phyloP scores from a whole-genome alignment of 2,888 invertebrate species.

The Thecophora atra region DNA sequence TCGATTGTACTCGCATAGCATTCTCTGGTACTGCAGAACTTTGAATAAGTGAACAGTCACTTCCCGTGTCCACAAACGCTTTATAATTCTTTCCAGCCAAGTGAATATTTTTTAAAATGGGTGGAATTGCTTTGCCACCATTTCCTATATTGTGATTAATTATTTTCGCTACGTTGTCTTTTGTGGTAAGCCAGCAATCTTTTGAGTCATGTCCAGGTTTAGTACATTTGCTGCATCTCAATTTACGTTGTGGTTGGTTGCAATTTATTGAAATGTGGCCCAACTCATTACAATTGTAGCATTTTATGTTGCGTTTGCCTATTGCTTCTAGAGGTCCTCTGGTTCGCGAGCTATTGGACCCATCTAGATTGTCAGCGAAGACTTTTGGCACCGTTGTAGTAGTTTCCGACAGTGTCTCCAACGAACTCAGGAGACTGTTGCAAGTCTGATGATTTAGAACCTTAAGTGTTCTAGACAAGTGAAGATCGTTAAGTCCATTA shows the following conservation, averaged over 20 bases:
- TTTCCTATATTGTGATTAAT: background rate
- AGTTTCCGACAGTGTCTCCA: too few species aligned
- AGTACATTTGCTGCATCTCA: background rate
- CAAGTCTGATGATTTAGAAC: too few species aligned
- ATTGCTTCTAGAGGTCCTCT: too few species aligned
- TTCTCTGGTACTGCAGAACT: background rate
- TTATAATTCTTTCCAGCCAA: background rate
- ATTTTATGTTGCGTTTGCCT: too few species aligned
- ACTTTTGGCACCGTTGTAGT: too few species aligned
- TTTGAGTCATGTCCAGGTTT: background rate
- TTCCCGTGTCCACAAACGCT: background rate
- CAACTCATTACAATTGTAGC: too few species aligned
- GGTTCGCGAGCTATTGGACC: background rate
- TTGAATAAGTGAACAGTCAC: background rate
- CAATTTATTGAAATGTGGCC: too few species aligned
- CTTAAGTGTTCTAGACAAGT: too few species aligned
- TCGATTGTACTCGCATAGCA: background rate
- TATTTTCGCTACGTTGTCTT: background rate
- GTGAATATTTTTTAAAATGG: background rate
- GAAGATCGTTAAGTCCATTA: too few species aligned
- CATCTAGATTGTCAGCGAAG: too few species aligned
- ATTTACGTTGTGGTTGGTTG: too few species aligned
- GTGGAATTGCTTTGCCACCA: background rate
- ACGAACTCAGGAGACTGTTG: too few species aligned
- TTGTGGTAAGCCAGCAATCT: background rate